Conservation (phyloP, 2,113 vertebrate species). For the Amphilophus citrinellus region DNA sequence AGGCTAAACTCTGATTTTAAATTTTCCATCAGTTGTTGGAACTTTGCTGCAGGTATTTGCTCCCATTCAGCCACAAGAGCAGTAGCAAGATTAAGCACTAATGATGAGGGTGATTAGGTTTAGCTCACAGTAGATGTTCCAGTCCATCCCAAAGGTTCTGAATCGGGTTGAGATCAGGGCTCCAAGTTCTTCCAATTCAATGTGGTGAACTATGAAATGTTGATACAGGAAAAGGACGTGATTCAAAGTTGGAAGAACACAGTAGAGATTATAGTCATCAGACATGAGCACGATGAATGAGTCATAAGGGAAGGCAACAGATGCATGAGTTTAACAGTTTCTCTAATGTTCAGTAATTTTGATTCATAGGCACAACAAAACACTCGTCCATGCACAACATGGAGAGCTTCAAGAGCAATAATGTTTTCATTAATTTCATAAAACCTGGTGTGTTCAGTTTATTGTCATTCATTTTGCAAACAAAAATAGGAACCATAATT, state of each 20-base stretch:
- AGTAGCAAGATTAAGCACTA: background rate
- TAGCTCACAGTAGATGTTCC: too few relatives aligned
- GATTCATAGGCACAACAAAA: background rate
- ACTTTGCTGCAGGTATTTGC: background rate
- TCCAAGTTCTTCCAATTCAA: background rate
- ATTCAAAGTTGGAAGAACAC: background rate
- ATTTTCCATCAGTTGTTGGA: background rate
- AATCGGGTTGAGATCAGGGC: background rate
- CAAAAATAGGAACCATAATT: background rate
- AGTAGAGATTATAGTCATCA: background rate
- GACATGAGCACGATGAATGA: background rate
- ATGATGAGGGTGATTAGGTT: background rate
- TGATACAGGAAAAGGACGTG: background rate
- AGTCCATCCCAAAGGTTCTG: conserved; percentile 12
- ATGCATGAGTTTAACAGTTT: background rate
- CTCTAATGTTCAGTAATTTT: background rate
- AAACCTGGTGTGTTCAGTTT: background rate
- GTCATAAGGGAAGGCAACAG: background rate
- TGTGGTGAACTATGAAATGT: background rate
- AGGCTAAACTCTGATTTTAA: background rate
- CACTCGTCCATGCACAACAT: background rate
- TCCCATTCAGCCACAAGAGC: background rate
- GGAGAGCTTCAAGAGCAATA: background rate
- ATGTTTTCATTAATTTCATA: background rate
- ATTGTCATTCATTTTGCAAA: background rate